Evolutionary conservation across 2,113 vertebrate species (phyloP), one percentile per base, ranked within the genome.

Genomic region (Rhombomys opimus): DNA sequence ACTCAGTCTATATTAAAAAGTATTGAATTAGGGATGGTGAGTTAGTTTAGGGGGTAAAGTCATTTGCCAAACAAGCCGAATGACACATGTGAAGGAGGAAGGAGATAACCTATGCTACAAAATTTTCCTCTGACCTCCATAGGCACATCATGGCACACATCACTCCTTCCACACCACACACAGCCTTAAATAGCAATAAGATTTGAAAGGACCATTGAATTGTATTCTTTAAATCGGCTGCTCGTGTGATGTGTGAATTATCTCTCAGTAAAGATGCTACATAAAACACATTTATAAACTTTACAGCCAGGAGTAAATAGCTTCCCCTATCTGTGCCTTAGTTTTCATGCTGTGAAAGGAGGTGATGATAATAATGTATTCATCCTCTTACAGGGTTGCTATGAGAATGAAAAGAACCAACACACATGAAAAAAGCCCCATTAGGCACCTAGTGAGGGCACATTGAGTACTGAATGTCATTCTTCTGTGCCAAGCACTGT

Each of bases 321-420:
- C 46, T 94, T 96, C 13, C 46, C 54, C 72, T 96, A 25, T 90
- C 81, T 90, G 81, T 88, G 81, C 52, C 52, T 95, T 81, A 75
- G 88, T 38, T 89, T 93, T 85, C 59, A 68, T 12, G 23, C 52
- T 38, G 32, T 63, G 27, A 54, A 92, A 90, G 52, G 41, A 72
- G 50, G 80, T 38, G 2, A 14, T 80, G 12, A 87, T 68, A 32
- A 88, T 61, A 85, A 59, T n/a, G 23, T 65, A 63, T 23, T 23
- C 63, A 18, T 89, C 35, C 22, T 81, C 67, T 92, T 70, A 52
- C 7, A 67, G 38, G 30, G 68, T n/a, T 78, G 50, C 23, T 77
- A 17, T 61, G 63, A 95, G 27, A 95, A 90, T 65, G 80, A 90
- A 90, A 59, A 86, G 52, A 92, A 46, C 52, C 46, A 73, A 70